A percentile compares a stretch with the other conserved stretches of the same genome.
phyloP scores from a whole-genome alignment of 2,888 invertebrate genomes.

The Andrena hattorfiana region DNA sequence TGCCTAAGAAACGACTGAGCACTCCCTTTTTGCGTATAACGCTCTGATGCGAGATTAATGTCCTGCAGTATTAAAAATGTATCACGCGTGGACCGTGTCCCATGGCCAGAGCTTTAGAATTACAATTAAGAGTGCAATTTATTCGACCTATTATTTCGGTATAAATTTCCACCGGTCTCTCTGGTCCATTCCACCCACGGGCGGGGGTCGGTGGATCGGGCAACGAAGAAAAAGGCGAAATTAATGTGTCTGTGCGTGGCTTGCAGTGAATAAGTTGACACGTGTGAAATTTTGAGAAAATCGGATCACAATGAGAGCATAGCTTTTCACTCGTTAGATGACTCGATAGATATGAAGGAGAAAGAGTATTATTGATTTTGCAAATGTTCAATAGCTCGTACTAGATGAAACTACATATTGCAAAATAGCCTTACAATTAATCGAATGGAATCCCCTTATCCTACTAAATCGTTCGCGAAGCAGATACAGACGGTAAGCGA shows the following conservation, averaged over 20 bases:
- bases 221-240: constrained; percentile 63
- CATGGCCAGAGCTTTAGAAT: constrained; percentile 69
- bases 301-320: constrained; percentile 5
- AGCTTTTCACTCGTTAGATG: not conserved
- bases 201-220: constrained; percentile 33
- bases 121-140: constrained; percentile 76
- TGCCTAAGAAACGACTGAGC: constrained; percentile 49
- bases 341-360: constrained; percentile 13
- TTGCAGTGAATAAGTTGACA: constrained; percentile 44
- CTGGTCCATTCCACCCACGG: constrained; percentile 30
- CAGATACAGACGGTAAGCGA: not conserved
- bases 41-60: constrained; percentile 78
- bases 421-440: no score
- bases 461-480: not conserved
- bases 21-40: constrained; percentile 61
- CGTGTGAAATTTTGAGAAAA: constrained; percentile 52
- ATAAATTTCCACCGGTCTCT: constrained; percentile 61
- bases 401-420: no score
- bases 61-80: constrained; percentile 78
- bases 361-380: not conserved
- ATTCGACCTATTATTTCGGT: constrained; percentile 71
- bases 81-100: constrained; percentile 70
- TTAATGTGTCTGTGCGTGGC: constrained; percentile 67
- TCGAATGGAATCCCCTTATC: no score
- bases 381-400: no score